A percentile compares a stretch with the other conserved stretches of the same genome.
These are phyloP conservation scores for Cyclura pinguis DNA, from an alignment of 2,797 vertebrate genomes.

Conservation along the genomic window DNA sequence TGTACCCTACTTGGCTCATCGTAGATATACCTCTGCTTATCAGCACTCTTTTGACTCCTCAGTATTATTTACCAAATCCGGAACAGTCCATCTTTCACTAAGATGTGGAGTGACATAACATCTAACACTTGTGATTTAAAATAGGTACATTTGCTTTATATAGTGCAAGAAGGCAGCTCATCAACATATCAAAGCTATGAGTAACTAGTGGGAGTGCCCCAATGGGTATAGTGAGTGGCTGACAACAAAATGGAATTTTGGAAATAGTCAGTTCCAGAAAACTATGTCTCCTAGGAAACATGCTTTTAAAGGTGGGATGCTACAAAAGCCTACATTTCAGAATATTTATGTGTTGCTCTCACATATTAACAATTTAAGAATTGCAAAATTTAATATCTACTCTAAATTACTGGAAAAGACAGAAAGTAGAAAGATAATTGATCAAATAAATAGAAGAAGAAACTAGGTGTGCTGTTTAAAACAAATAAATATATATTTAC, in stretches of 20 bases:
- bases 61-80: not conserved
- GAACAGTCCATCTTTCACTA: not conserved
- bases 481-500: not conserved
- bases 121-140: conserved; percentile 19
- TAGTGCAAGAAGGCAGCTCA: not conserved
- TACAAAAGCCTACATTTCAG: conserved; percentile 15
- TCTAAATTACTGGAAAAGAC: not conserved
- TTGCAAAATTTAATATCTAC: not conserved
- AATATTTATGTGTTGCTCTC: not conserved
- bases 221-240: not conserved
- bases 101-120: not conserved
- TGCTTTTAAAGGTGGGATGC: conserved; percentile 19
- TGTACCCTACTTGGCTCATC: too few relatives aligned
- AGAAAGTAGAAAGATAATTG: not conserved
- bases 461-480: not conserved
- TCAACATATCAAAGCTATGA: conserved; percentile 25
- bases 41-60: not conserved
- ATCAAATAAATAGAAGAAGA: conserved; percentile 1
- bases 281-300: conserved; percentile 24
- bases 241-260: conserved; percentile 6
- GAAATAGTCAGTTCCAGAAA: conserved; percentile 24
- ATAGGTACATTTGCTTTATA: not conserved
- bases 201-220: not conserved
- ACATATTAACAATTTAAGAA: not conserved
- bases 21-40: too few relatives aligned